These are phyloP conservation scores for Aricia agestis DNA, from an alignment of 1,140 invertebrate species.

Conservation along the genomic window DNA sequence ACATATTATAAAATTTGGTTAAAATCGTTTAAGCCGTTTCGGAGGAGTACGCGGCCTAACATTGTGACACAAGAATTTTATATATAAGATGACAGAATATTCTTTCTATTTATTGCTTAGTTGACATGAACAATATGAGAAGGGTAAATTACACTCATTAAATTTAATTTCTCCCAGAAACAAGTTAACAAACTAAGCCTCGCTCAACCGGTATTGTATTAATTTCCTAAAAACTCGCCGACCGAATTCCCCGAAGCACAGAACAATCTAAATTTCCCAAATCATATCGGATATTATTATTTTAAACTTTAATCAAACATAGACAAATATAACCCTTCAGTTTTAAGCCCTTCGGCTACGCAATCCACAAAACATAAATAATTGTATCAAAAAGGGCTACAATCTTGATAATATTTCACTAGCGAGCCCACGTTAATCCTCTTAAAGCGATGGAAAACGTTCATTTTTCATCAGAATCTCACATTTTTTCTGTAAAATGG, in stretches of 20 bases:
- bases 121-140: too few relatives aligned
- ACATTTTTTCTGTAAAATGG: conserved; percentile 24
- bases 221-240: neutral
- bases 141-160: neutral
- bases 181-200: neutral
- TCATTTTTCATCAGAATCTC: conserved; percentile 27
- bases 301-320: conserved; percentile 1
- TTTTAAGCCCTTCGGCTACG: neutral
- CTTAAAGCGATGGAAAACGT: conserved; percentile 30
- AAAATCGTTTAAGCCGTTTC: too few relatives aligned
- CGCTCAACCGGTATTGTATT: neutral
- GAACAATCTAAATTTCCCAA: neutral
- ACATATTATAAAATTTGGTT: too few relatives aligned
- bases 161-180: neutral
- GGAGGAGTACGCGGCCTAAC: too few relatives aligned
- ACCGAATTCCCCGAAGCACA: neutral
- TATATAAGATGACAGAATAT: too few relatives aligned
- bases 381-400: conserved; percentile 16
- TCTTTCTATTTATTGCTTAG: too few relatives aligned
- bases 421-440: conserved; percentile 25
- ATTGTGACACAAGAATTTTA: too few relatives aligned
- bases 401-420: conserved; percentile 18
- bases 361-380: conserved; percentile 15
- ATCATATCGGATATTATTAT: conserved; percentile 1
- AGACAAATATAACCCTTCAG: conserved; percentile 1